These are phyloP conservation scores for Lycocerus yunnanus DNA, from an alignment of 2,888 invertebrate genomes.

Conservation along the genomic window DNA sequence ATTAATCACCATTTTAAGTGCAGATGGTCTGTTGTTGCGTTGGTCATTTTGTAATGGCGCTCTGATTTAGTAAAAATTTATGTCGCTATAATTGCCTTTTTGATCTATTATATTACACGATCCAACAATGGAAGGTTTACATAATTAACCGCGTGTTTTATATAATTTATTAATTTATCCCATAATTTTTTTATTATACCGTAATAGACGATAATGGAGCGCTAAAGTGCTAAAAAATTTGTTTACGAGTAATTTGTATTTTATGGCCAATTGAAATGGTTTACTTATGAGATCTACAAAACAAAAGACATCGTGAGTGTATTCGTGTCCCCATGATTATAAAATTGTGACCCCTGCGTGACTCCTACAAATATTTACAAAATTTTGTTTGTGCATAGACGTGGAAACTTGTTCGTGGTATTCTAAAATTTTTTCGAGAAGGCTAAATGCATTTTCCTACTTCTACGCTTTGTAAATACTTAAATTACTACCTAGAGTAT, in stretches of 20 bases:
- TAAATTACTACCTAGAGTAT: neutral
- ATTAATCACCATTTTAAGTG: neutral
- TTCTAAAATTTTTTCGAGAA: neutral
- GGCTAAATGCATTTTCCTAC: neutral
- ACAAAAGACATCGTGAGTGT: neutral
- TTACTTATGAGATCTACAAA: neutral
- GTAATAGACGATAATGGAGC: neutral
- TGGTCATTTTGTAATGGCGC: neutral
- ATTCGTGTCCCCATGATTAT: too few species aligned
- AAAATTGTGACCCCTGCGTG: neutral
- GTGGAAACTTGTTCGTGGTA: neutral
- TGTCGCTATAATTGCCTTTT: neutral
- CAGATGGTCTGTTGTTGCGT: neutral
- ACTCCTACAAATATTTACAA: neutral
- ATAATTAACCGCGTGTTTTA: neutral
- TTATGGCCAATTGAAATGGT: neutral
- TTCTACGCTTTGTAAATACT: neutral
- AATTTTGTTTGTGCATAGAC: neutral
- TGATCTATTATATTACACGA: neutral
- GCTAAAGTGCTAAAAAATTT: neutral
- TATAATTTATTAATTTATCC: neutral
- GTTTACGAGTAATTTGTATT: neutral
- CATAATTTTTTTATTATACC: neutral
- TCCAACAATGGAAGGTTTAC: neutral
- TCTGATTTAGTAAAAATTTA: neutral